Evolutionary conservation across 2,888 invertebrate genomes (phyloP), one percentile per base, ranked within the genome.

Genomic region (Trissolcus brochymenae): DNA sequence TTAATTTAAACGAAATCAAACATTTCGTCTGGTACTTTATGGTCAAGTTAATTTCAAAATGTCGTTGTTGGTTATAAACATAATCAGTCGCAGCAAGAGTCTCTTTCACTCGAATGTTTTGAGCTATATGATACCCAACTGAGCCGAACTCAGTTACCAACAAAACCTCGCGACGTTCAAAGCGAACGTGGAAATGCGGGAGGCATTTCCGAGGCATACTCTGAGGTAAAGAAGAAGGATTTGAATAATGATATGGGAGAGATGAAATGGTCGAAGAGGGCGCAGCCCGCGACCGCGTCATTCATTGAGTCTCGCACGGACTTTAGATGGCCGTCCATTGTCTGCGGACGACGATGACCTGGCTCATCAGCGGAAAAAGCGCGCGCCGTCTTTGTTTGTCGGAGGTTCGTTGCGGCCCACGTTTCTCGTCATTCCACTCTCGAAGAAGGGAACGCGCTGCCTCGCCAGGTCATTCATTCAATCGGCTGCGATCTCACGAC

Each of bases 401-500:
- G 54, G 64, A 21, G 64, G 53, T 64, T 62, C 19, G 40, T 43
- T 57, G 70, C 66, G 29, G 62, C 62, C 56, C 56, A 25, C 46
- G 66, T 46, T 76, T 67, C 72, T 65, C 68, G 61, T 70, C 75
- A 72, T 80, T 79, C 81, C 79, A 68, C 67, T 80, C 79, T 67
- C 74, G 41, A 19, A 51, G 55, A 60, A 59, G 53, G 40, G 50
- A 74, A 71, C 60, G 71, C 73, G 54, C 25, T 13, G 55, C 75
- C 67, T 78, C 71, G 79, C 74, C 81, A 73, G 79, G 81, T 80
- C 84, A 83, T 84, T 84, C 84, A 84, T 84, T 84, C 83, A 80
- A 68, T 80, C 80, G 73, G 72, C 76, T 53, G 68, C 72, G 78
- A 77, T 79, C 74, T 74, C 62, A 64, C 73, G 64, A 75, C 55